These are phyloP conservation scores for Drosophila eohydei DNA, from an alignment of 2,888 invertebrate species.

Conservation along the genomic window DNA sequence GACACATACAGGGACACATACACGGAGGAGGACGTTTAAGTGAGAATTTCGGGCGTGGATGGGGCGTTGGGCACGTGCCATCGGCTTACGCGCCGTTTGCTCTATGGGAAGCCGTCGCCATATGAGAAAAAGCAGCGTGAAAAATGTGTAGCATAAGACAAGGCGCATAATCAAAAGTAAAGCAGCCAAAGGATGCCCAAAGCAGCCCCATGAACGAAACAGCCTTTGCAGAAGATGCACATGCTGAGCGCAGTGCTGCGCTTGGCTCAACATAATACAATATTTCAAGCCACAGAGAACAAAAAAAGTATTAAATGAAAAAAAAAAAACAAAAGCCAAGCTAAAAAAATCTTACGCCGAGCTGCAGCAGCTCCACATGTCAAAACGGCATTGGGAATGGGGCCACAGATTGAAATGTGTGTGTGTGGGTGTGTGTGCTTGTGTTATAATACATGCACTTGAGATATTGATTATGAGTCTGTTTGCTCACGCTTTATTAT, in stretches of 20 bases:
- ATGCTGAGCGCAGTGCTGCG: conserved; percentile 17
- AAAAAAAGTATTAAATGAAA: not conserved
- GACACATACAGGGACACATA: conserved; percentile 23
- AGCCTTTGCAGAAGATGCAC: conserved; percentile 1
- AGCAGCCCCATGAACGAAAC: not conserved
- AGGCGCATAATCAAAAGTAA: conserved; percentile 73
- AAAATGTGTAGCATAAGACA: conserved; percentile 69
- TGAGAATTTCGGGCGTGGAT: conserved; percentile 14
- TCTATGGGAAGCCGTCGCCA: conserved; percentile 37
- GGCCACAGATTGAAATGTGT: not conserved
- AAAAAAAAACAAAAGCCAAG: conserved; percentile 43
- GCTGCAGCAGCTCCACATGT: conserved; percentile 42
- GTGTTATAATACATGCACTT: conserved; percentile 41
- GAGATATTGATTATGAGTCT: conserved; percentile 59
- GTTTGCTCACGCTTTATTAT: conserved; percentile 42
- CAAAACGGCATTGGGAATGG: conserved; percentile 14
- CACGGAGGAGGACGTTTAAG: conserved; percentile 8
- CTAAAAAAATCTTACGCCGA: conserved; percentile 57
- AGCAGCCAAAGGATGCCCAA: conserved; percentile 30
- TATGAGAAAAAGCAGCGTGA: conserved; percentile 57
- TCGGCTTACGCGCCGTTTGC: conserved; percentile 55
- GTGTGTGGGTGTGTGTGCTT: conserved; percentile 2
- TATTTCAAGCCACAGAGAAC: conserved; percentile 12
- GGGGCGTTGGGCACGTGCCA: conserved; percentile 61
- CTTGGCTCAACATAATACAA: conserved; percentile 22